Percentiles rank a stretch among this genome's conserved stretches.
Evolutionary conservation across 64 coral and sea anemone species (phyloP).

Genomic region (Montipora cactus): DNA sequence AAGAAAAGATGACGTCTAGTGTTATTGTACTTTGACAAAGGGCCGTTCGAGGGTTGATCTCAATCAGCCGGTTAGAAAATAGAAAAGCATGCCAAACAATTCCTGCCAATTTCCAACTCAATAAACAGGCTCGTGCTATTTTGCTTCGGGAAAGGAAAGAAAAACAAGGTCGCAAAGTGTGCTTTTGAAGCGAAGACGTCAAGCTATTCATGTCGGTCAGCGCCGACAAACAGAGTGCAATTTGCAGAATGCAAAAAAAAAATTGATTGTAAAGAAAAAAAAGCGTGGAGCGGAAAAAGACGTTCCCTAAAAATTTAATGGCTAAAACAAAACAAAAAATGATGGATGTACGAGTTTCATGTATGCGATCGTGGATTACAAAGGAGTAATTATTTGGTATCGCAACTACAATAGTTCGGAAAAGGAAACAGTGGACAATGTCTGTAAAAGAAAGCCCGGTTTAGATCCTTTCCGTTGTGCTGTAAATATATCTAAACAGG

Average conservation of each 20-base stretch:
- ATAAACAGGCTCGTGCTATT: not conserved
- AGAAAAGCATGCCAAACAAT: not conserved
- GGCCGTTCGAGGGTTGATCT: constrained; percentile 50
- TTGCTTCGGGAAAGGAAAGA: not conserved
- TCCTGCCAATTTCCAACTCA: constrained; percentile 16
- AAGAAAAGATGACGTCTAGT: constrained; percentile 80
- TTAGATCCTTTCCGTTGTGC: too few relatives aligned
- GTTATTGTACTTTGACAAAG: constrained; percentile 57
- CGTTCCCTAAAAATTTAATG: too few relatives aligned
- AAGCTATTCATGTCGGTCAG: not conserved
- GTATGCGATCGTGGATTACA: too few relatives aligned
- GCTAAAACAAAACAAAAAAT: too few relatives aligned
- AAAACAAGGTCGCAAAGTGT: not conserved
- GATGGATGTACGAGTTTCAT: too few relatives aligned
- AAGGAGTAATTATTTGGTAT: too few relatives aligned
- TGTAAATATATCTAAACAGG: not conserved
- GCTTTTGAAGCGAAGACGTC: not conserved
- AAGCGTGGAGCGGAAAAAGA: too few relatives aligned
- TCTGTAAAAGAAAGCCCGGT: too few relatives aligned
- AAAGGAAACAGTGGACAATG: too few relatives aligned
- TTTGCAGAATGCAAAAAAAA: not conserved
- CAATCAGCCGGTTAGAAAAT: not conserved
- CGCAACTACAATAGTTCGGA: too few relatives aligned
- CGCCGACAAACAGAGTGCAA: not conserved
- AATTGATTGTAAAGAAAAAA: not conserved